Percentiles rank a stretch among this genome's conserved stretches.
phyloP scores from a whole-genome alignment of 35 echinoderm and acorn worm species.

The Amphiura filiformis region DNA sequence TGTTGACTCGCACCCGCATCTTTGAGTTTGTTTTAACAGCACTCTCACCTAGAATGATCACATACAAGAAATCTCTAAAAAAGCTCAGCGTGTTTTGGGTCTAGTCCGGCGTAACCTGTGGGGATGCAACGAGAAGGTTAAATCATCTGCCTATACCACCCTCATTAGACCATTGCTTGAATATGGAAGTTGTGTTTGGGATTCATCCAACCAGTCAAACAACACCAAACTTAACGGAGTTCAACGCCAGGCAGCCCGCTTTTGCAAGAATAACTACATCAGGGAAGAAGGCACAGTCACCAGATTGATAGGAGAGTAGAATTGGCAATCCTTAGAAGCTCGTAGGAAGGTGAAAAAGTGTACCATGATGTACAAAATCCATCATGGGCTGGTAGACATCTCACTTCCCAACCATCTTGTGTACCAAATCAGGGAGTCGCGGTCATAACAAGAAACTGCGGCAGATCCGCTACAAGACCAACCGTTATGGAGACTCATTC shows the following conservation, averaged over 20 bases:
- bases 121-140: neutral
- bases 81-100: neutral
- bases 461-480: too few species aligned
- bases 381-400: neutral
- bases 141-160: neutral
- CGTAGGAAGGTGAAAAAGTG: neutral
- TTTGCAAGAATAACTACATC: slow-evolving; percentile 6
- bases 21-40: neutral
- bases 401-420: neutral
- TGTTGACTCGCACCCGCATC: neutral
- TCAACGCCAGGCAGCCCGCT: neutral
- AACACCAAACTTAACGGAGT: neutral
- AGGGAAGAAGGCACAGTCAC: neutral
- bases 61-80: neutral
- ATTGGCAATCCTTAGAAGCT: neutral
- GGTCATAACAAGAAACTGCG: too few species aligned
- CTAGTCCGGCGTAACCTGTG: neutral
- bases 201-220: neutral
- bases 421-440: too few species aligned
- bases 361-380: neutral
- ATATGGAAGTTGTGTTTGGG: neutral
- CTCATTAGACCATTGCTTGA: neutral
- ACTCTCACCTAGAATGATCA: neutral
- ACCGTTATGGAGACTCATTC: too few species aligned
- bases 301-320: neutral